Conservation (phyloP, 2,888 invertebrate genomes). For the Polia nebulosa region DNA sequence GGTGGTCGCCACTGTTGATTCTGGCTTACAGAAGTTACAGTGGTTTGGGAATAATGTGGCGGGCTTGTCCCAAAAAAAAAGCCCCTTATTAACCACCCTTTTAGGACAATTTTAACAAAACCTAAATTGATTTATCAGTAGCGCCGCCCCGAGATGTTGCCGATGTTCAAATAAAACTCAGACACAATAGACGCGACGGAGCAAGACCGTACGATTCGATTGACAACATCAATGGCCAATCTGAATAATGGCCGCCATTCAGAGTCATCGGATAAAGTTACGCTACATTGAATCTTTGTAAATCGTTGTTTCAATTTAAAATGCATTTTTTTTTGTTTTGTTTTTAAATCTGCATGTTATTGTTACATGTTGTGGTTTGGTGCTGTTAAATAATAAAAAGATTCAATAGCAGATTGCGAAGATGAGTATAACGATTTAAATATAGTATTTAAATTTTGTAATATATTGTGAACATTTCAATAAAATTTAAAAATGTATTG, state of each 20-base stretch:
- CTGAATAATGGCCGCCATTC: conserved; percentile 59
- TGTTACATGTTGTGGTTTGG: conserved; percentile 3
- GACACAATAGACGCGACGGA: conserved; percentile 61
- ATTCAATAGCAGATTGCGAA: neutral
- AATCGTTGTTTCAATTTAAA: conserved; percentile 50
- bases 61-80: no score
- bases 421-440: no score
- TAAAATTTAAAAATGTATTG: no score
- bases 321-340: conserved; percentile 34
- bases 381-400: neutral
- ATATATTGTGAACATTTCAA: no score
- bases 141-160: conserved; percentile 36
- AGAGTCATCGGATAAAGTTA: conserved; percentile 56
- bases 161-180: conserved; percentile 53
- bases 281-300: conserved; percentile 55
- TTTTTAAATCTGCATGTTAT: conserved; percentile 3
- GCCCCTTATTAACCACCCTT: neutral
- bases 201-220: conserved; percentile 58
- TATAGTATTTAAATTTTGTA: no score
- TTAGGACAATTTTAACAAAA: conserved; percentile 24
- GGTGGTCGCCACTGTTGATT: no score
- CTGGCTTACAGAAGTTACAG: no score
- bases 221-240: conserved; percentile 64
- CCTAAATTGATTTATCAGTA: conserved; percentile 51
- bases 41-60: no score